Evolutionary conservation across 2,113 vertebrate genomes (phyloP).

Genomic region (Callaeas wilsoni): DNA sequence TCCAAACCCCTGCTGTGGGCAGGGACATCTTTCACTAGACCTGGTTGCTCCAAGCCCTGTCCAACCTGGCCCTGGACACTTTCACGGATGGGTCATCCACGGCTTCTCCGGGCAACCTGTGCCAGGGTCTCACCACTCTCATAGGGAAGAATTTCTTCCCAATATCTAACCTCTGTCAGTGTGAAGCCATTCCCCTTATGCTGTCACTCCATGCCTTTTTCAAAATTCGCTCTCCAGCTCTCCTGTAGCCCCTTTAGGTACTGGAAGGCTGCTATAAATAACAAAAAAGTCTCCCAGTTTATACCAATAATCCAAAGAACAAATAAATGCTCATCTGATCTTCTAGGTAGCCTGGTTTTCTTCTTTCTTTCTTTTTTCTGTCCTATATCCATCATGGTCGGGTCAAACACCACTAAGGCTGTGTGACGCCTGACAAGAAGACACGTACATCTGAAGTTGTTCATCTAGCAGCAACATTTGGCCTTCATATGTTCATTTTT

Average conservation of each 20-base stretch:
- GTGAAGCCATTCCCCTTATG: not conserved
- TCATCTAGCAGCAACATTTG: constrained; percentile 42
- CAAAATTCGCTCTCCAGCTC: not conserved
- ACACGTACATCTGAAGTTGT: not conserved
- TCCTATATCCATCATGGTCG: not conserved
- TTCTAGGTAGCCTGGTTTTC: not conserved
- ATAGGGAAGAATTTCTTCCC: not conserved
- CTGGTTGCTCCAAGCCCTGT: not conserved
- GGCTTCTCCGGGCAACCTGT: not conserved
- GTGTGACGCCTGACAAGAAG: not conserved
- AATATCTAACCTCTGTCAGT: not conserved
- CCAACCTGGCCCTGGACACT: not conserved
- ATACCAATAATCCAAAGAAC: not conserved
- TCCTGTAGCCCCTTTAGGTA: not conserved
- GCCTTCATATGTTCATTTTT: not conserved
- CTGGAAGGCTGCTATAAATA: not conserved
- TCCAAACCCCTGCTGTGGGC: not conserved
- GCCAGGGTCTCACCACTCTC: not conserved
- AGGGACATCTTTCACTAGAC: not conserved
- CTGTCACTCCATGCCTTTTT: not conserved
- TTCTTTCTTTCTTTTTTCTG: not conserved
- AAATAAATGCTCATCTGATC: not conserved
- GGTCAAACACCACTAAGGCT: not conserved
- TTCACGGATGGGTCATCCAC: not conserved
- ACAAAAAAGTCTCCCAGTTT: not conserved